Evolutionary conservation across 1,140 invertebrate genomes (phyloP).

Genomic region (Drosophila obscura): DNA sequence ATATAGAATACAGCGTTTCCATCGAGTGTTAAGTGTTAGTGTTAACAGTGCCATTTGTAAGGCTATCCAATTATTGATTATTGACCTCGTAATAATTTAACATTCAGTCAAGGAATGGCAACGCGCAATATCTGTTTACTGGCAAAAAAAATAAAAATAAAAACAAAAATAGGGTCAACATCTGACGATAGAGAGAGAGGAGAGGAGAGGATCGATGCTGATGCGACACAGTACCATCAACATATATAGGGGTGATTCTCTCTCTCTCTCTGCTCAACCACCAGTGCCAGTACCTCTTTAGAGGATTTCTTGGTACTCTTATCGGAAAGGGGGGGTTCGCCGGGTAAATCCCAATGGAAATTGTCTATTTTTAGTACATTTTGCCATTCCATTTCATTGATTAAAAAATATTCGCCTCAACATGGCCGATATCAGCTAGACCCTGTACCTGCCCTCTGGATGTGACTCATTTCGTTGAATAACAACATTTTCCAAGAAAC

Average conservation of each 20-base stretch:
- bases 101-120: slow-evolving; percentile 34
- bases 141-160: slow-evolving; percentile 8
- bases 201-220: slow-evolving; percentile 4
- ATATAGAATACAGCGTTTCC: slow-evolving; percentile 7
- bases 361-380: slow-evolving; percentile 22
- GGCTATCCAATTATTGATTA: slow-evolving; percentile 8
- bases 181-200: slow-evolving; percentile 12
- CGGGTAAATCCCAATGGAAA: slow-evolving; percentile 14
- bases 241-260: slow-evolving; percentile 26
- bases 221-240: slow-evolving; percentile 1
- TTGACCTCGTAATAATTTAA: slow-evolving; percentile 38
- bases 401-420: slow-evolving; percentile 15
- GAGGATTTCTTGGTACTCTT: slow-evolving; percentile 9
- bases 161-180: slow-evolving; percentile 33
- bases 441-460: slow-evolving; percentile 3
- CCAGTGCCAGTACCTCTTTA: too few species aligned
- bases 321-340: slow-evolving; percentile 17
- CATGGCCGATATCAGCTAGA: slow-evolving; percentile 21
- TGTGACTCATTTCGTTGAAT: slow-evolving; percentile 33
- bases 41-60: slow-evolving; percentile 19
- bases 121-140: slow-evolving; percentile 50
- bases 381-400: slow-evolving; percentile 15
- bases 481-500: slow-evolving; percentile 20
- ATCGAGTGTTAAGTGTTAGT: slow-evolving; percentile 33
- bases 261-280: background rate